Conservation (phyloP, 1,140 invertebrate genomes). For the Hypothenemus hampei region DNA sequence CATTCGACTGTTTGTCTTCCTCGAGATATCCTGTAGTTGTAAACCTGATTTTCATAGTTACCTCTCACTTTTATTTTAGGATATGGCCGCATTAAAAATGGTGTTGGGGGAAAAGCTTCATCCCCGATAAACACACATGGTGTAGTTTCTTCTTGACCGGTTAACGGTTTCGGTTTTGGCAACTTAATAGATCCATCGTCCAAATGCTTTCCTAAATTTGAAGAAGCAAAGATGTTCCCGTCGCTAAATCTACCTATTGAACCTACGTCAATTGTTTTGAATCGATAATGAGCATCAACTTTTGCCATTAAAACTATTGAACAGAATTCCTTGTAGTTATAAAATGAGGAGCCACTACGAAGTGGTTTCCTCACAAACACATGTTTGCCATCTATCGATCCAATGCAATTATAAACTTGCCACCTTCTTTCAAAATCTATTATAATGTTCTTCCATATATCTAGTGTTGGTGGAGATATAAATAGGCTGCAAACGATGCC, state of each 20-base stretch:
- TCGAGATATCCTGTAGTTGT: neutral
- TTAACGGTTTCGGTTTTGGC: neutral
- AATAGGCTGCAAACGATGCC: neutral
- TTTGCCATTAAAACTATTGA: neutral
- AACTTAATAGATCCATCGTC: neutral
- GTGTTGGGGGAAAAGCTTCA: neutral
- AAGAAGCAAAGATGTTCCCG: neutral
- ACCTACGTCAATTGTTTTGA: neutral
- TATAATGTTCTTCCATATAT: too few relatives aligned
- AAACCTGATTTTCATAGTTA: neutral
- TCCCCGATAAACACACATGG: neutral
- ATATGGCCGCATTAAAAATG: neutral
- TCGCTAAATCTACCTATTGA: neutral
- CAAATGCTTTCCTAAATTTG: neutral
- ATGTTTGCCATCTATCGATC: neutral
- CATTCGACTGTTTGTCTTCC: neutral
- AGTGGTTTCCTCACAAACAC: neutral
- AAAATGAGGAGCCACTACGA: neutral
- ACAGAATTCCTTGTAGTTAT: neutral
- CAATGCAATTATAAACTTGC: neutral
- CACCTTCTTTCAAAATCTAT: too few relatives aligned
- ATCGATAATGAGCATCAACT: neutral
- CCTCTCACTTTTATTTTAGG: neutral
- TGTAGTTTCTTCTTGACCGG: neutral
- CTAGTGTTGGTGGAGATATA: neutral